Conservation (phyloP, 2,888 invertebrate species). For the Lepidochrysops patricia region DNA sequence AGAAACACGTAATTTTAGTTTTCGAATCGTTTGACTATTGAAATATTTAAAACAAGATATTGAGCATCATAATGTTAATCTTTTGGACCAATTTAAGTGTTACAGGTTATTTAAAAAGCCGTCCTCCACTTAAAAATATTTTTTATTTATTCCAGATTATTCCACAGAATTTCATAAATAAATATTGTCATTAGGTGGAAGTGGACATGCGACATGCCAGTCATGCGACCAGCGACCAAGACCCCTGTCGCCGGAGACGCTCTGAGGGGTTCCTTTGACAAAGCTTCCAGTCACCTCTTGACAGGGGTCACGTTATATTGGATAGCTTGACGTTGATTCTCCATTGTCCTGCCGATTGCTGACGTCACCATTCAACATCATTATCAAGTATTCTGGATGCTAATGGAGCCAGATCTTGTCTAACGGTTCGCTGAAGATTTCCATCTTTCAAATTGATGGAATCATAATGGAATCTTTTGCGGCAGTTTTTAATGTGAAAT, state of each 20-base stretch:
- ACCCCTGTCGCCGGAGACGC: slow-evolving; percentile 31
- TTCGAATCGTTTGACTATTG: no score
- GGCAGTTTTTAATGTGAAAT: neutral
- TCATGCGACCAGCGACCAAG: slow-evolving; percentile 45
- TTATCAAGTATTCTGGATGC: slow-evolving; percentile 28
- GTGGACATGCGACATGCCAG: slow-evolving; percentile 67
- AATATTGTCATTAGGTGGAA: slow-evolving; percentile 69
- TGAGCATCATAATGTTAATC: no score
- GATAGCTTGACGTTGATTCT: slow-evolving; percentile 67
- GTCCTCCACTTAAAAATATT: neutral
- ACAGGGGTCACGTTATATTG: slow-evolving; percentile 36
- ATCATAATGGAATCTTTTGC: neutral
- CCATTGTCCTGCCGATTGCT: slow-evolving; percentile 55
- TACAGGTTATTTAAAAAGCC: no score
- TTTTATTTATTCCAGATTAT: slow-evolving; percentile 32
- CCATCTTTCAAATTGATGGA: neutral
- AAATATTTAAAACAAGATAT: no score
- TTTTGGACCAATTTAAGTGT: no score
- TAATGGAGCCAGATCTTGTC: slow-evolving; percentile 17
- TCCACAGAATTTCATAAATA: slow-evolving; percentile 48
- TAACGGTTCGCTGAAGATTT: neutral
- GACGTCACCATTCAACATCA: slow-evolving; percentile 40
- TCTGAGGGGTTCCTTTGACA: slow-evolving; percentile 21
- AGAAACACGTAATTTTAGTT: no score
- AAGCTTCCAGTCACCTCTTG: slow-evolving; percentile 36